Evolutionary conservation across 2,888 invertebrate species (phyloP).

Genomic region (Lasiommata megera): DNA sequence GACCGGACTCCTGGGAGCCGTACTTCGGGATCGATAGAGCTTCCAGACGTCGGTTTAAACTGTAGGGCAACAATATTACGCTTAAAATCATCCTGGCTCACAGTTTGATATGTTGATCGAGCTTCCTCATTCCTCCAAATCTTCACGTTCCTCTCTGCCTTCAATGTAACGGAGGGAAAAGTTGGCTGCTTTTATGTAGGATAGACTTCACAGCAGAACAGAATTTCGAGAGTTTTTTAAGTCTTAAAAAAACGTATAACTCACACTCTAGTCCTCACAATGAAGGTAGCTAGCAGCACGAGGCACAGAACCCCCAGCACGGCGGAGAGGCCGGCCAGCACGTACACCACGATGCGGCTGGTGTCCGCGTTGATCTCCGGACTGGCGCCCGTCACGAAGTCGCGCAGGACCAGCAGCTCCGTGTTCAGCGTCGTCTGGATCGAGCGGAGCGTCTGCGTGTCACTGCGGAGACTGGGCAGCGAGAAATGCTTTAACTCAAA

Average conservation of each 20-base stretch:
- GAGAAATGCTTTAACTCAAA: background rate
- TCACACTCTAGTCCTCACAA: constrained; percentile 81
- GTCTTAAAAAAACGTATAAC: constrained; percentile 39
- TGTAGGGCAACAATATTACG: constrained; percentile 38
- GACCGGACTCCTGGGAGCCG: constrained; percentile 83
- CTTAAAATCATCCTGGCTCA: no score
- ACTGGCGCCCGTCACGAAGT: constrained; percentile 64
- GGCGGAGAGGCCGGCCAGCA: constrained; percentile 78
- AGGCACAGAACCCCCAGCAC: constrained; percentile 69
- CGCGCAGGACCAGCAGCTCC: constrained; percentile 60
- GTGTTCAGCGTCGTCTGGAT: constrained; percentile 60
- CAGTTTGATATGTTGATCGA: no score
- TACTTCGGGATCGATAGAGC: constrained; percentile 84
- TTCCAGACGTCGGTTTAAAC: constrained; percentile 81
- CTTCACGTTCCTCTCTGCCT: no score
- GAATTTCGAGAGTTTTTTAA: no score
- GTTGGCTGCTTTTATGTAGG: no score
- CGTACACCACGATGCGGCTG: constrained; percentile 67
- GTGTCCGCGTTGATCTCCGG: constrained; percentile 47
- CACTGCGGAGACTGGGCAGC: constrained; percentile 60
- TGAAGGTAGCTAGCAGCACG: constrained; percentile 74
- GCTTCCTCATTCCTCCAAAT: no score
- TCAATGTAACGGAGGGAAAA: no score
- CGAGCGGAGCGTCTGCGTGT: constrained; percentile 61
- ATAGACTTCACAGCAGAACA: no score